Conservation (phyloP, 2,888 invertebrate species). For the Xestia ashworthii region DNA sequence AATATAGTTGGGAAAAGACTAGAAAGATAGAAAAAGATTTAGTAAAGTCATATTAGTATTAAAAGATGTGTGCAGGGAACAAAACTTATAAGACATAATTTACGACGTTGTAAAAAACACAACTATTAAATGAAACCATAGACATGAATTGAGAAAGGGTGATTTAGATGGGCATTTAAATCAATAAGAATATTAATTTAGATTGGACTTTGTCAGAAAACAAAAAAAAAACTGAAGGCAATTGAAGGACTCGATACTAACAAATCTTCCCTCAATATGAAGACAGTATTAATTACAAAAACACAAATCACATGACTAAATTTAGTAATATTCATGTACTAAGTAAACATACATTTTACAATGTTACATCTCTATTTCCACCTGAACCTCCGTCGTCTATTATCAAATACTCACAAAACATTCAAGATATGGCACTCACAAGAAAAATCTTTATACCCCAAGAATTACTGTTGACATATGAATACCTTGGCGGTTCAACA, state of each 20-base stretch:
- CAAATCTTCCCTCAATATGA: not conserved
- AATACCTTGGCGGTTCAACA: constrained; percentile 48
- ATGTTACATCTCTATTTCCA: not conserved
- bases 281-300: not conserved
- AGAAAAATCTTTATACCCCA: constrained; percentile 33
- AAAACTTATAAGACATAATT: not conserved
- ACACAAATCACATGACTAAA: not conserved
- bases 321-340: not conserved
- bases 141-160: not conserved
- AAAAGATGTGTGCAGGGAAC: not conserved
- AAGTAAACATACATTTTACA: not conserved
- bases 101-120: not conserved
- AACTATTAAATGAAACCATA: not conserved
- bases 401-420: constrained; percentile 31
- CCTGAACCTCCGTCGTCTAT: not conserved
- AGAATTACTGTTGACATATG: constrained; percentile 31
- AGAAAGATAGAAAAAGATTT: not conserved
- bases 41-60: not conserved
- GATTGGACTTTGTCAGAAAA: not conserved
- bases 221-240: not conserved
- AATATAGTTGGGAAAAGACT: no score
- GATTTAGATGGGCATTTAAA: not conserved
- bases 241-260: not conserved
- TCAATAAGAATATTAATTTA: not conserved
- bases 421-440: constrained; percentile 27